Evolutionary conservation across 2,888 invertebrate genomes (phyloP).

Genomic region (Escarpia spicata): DNA sequence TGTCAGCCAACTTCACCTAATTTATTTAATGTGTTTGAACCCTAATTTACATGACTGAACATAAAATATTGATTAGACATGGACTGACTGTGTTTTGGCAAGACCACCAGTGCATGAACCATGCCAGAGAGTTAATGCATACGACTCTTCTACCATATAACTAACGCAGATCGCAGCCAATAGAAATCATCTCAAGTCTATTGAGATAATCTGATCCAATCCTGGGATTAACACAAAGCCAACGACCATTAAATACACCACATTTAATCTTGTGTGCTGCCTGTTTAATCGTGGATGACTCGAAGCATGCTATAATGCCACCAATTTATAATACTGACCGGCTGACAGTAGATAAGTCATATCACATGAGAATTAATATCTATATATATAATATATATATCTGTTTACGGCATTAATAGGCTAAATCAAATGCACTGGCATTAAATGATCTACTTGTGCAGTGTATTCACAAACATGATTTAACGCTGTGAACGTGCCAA

Average conservation of each 20-base stretch:
- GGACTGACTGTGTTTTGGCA: background rate
- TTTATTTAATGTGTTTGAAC: no score
- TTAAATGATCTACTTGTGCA: background rate
- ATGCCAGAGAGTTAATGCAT: background rate
- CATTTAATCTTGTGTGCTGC: background rate
- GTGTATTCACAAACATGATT: background rate
- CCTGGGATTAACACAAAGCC: background rate
- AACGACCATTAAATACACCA: background rate
- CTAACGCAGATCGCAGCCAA: background rate
- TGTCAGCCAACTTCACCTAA: no score
- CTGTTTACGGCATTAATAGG: background rate
- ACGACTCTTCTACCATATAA: background rate
- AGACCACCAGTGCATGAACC: background rate
- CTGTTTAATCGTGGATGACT: background rate
- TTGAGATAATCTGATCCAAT: background rate
- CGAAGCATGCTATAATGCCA: background rate
- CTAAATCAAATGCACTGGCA: background rate
- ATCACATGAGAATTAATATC: background rate
- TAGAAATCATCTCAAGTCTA: background rate
- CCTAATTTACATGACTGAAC: background rate
- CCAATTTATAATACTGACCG: background rate
- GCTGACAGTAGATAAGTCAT: background rate
- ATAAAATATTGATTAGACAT: background rate
- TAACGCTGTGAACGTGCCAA: background rate
- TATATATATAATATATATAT: background rate